Conservation (phyloP, 2,797 vertebrate genomes). For the Prunella strophiata region DNA sequence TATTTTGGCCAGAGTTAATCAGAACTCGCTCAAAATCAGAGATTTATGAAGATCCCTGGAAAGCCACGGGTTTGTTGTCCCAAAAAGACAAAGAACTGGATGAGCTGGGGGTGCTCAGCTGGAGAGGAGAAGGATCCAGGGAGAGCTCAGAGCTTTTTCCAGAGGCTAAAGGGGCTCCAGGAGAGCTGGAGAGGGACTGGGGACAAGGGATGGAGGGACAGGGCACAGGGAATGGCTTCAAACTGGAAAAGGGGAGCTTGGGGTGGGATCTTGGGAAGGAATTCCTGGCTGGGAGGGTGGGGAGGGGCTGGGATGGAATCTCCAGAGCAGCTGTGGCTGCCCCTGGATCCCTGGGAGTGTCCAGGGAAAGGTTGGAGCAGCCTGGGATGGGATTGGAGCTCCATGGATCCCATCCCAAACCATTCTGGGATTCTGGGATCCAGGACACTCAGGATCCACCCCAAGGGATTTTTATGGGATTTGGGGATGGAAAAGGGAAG, state of each 20-base stretch:
- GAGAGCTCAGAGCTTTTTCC: neutral
- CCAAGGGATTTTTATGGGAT: no score
- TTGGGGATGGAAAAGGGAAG: no score
- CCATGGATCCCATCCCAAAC: neutral
- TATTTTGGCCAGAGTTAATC: fast-evolving
- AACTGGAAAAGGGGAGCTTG: neutral
- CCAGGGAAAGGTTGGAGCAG: neutral
- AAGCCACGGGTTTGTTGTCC: neutral
- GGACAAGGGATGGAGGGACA: neutral
- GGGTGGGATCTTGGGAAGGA: neutral
- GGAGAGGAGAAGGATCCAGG: neutral
- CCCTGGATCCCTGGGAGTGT: neutral
- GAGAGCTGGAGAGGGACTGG: neutral
- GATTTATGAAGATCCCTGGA: fast-evolving
- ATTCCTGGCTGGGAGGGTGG: neutral
- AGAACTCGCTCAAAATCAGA: neutral
- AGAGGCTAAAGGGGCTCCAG: fast-evolving
- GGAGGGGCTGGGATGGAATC: neutral
- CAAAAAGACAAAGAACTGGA: neutral
- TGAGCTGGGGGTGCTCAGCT: fast-evolving
- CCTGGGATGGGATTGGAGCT: neutral
- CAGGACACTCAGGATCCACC: neutral
- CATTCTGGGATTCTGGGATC: neutral
- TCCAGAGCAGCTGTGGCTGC: no score
- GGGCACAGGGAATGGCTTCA: neutral